phyloP scores from a whole-genome alignment of 1,140 invertebrate genomes.

The Drosophila lacteicornis region DNA sequence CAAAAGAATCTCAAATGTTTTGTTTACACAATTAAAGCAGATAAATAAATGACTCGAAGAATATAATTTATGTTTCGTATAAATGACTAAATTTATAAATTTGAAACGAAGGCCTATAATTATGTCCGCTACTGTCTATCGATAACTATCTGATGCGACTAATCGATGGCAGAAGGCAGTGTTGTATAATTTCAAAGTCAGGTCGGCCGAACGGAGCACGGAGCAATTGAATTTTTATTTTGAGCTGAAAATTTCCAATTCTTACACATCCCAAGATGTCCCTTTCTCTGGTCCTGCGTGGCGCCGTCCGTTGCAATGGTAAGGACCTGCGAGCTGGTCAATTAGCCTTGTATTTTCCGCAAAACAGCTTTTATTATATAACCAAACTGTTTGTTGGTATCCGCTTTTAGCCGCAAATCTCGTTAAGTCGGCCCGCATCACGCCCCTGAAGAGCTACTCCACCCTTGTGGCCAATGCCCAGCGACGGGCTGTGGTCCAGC shows the following conservation, averaged over 20 bases:
- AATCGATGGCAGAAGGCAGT: conserved; percentile 34
- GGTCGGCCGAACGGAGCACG: conserved; percentile 24
- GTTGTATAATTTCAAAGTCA: conserved; percentile 41
- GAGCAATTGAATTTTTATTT: conserved; percentile 47
- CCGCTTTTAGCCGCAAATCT: conserved; percentile 61
- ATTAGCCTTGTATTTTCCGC: background rate
- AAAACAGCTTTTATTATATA: conserved; percentile 64
- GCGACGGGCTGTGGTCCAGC: conserved; percentile 53
- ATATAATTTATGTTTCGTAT: background rate
- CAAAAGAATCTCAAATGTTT: conserved; percentile 67
- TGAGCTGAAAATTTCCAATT: conserved; percentile 41
- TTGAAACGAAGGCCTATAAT: background rate
- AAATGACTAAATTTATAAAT: background rate
- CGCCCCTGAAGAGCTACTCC: conserved; percentile 73
- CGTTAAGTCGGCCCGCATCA: conserved; percentile 55
- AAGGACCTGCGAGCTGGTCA: conserved; percentile 1
- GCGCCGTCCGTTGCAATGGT: conserved; percentile 64
- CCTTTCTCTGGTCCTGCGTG: conserved; percentile 56
- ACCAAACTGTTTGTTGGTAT: conserved; percentile 42
- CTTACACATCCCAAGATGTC: conserved; percentile 48
- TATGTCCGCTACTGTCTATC: conserved; percentile 6
- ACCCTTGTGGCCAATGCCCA: conserved; percentile 63
- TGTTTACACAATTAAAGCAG: conserved; percentile 49
- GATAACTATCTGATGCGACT: conserved; percentile 8
- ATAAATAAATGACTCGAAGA: conserved; percentile 45